Base-by-base conservation (phyloP, 2,888 invertebrate genomes). In the Mythimna loreyi region DNA sequence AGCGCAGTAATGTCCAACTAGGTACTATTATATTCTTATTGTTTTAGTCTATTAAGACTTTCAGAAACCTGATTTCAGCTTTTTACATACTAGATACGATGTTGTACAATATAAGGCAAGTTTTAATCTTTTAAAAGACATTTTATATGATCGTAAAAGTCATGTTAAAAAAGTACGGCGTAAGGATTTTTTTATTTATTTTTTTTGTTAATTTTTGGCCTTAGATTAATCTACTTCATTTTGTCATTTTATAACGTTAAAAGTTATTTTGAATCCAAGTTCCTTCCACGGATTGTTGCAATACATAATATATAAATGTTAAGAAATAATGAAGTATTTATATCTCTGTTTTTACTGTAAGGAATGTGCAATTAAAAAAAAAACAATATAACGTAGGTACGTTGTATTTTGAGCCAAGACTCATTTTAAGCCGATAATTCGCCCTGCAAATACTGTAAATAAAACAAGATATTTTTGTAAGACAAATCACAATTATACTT, bases 231-330 rank as follows among this genome's bases (percentile, higher is more conserved):
- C 16, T 19, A 45, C 7, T n/a, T 45, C 8, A n/a, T 45, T 45
- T 40, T 25, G 19, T 11, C 25, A 63, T 72, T 19, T 6, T n/a
- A 40, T 52, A n/a, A 25, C 3, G 23, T 23, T 2, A 28, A 25
- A 52, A 53, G 19, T 53, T 19, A 33, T 23, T 33, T 23, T 49
- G 49, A 13, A 28, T 33, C 0, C 13, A n/a, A 66, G 67, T 43
- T 74, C n/a, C 28, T 36, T 21, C 7, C 2, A 19, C 36, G 62
- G 78, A 75, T 52, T 78, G 67, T 78, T 78, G 58, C 47, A 58
- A 66, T 60, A 21, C n/a, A 52, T 28, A 66, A 64, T 49, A 49
- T 47, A 52, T 52, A 56, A 47, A 36, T 36, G 9, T 47, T 78
- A 72, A 78, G 43, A 40, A 78, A 49, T 57, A 57, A 71, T 62